Evolutionary conservation across 1,140 invertebrate species (phyloP).

Genomic region (Notospermus geniculatus): DNA sequence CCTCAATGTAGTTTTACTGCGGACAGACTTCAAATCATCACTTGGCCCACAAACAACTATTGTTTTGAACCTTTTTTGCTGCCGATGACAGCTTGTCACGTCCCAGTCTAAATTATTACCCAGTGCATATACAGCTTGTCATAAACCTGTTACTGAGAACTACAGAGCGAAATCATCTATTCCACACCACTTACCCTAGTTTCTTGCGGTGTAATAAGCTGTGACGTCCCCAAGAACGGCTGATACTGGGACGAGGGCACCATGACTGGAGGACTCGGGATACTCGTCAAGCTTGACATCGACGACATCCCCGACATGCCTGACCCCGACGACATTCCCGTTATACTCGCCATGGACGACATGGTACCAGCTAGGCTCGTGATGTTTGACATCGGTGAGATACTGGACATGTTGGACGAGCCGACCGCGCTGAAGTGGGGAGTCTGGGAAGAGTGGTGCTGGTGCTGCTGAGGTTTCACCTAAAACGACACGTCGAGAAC

Average conservation of each 20-base stretch:
- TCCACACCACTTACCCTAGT: slow-evolving; percentile 32
- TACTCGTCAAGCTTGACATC: slow-evolving; percentile 54
- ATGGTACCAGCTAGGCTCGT: not conserved
- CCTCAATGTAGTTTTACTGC: too few relatives aligned
- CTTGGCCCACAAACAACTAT: too few relatives aligned
- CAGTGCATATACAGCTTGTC: too few relatives aligned
- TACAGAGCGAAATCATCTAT: not conserved
- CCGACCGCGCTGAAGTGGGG: slow-evolving; percentile 42
- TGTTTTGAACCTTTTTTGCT: too few relatives aligned
- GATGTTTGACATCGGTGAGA: not conserved
- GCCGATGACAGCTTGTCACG: too few relatives aligned
- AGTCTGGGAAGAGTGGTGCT: slow-evolving; percentile 54
- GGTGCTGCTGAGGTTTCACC: slow-evolving; percentile 70
- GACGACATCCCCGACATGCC: slow-evolving; percentile 26
- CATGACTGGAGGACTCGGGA: slow-evolving; percentile 43
- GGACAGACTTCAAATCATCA: too few relatives aligned
- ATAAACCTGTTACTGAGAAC: too few relatives aligned
- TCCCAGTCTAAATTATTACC: too few relatives aligned
- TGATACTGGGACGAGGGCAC: slow-evolving; percentile 44
- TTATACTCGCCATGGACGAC: not conserved
- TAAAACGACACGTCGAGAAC: slow-evolving; percentile 20
- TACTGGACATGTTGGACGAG: not conserved
- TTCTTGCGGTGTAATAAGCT: slow-evolving; percentile 40
- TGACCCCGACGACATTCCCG: not conserved
- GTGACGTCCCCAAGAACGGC: slow-evolving; percentile 32